phyloP scores from a whole-genome alignment of 2,113 vertebrate species.

The Maccullochella peelii region DNA sequence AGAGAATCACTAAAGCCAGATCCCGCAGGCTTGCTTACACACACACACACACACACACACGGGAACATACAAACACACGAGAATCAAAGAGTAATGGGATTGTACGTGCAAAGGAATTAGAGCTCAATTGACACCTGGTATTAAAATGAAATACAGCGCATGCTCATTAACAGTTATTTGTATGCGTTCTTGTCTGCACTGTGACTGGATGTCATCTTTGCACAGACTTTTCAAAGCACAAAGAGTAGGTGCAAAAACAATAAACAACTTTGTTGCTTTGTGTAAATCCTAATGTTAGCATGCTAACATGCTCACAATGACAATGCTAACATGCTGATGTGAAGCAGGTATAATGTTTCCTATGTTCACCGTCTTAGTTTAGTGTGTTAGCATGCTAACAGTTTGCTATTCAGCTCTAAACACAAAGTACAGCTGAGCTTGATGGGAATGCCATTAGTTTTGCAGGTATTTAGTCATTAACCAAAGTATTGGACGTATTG shows the following conservation, averaged over 20 bases:
- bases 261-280: neutral
- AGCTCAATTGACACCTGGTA: slow-evolving; percentile 8
- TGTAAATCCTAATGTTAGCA: no score
- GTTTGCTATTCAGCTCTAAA: neutral
- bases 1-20: slow-evolving; percentile 36
- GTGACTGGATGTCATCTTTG: neutral
- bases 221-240: neutral
- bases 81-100: neutral
- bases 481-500: neutral
- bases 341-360: neutral
- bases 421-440: neutral
- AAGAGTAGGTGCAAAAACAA: neutral
- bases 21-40: neutral
- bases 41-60: neutral
- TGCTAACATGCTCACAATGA: neutral
- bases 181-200: neutral
- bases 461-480: neutral
- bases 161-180: slow-evolving; percentile 9
- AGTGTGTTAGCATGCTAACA: neutral
- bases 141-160: neutral
- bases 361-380: neutral
- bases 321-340: neutral
- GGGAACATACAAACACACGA: neutral
- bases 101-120: slow-evolving; percentile 5
- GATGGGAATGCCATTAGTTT: neutral